These are phyloP conservation scores for Ganaspis brasiliensis DNA, from an alignment of 2,888 invertebrate genomes.

Conservation along the genomic window DNA sequence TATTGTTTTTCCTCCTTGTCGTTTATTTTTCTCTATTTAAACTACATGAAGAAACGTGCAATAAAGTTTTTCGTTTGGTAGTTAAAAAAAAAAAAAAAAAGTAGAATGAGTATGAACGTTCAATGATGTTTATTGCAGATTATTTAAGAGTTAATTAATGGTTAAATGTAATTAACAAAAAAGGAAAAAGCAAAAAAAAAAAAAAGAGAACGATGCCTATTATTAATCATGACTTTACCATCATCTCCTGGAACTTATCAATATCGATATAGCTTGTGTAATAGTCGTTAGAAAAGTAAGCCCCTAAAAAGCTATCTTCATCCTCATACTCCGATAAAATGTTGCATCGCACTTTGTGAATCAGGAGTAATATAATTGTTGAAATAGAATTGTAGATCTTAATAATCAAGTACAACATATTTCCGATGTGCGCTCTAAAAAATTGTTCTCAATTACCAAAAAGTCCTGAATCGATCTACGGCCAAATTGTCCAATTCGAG, in stretches of 20 bases:
- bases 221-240: constrained; percentile 27
- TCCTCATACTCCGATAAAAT: constrained; percentile 31
- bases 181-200: too few relatives aligned
- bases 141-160: background rate
- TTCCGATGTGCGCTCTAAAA: constrained; percentile 24
- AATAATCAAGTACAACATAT: constrained; percentile 26
- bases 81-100: background rate
- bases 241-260: constrained; percentile 27
- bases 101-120: background rate
- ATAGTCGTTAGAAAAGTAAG: constrained; percentile 36
- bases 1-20: too few relatives aligned
- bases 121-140: background rate
- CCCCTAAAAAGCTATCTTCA: constrained; percentile 7
- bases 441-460: constrained; percentile 20
- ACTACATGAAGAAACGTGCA: too few relatives aligned
- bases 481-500: background rate
- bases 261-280: constrained; percentile 42
- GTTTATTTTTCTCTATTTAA: too few relatives aligned
- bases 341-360: constrained; percentile 8
- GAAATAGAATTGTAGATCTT: constrained; percentile 22
- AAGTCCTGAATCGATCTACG: constrained; percentile 18
- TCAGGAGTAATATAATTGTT: constrained; percentile 22
- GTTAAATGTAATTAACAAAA: background rate
- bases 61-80: background rate
- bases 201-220: constrained; percentile 3